Evolutionary conservation across 2,888 invertebrate genomes (phyloP), one percentile per base, ranked within the genome.

Genomic region (Camponotus fellah): DNA sequence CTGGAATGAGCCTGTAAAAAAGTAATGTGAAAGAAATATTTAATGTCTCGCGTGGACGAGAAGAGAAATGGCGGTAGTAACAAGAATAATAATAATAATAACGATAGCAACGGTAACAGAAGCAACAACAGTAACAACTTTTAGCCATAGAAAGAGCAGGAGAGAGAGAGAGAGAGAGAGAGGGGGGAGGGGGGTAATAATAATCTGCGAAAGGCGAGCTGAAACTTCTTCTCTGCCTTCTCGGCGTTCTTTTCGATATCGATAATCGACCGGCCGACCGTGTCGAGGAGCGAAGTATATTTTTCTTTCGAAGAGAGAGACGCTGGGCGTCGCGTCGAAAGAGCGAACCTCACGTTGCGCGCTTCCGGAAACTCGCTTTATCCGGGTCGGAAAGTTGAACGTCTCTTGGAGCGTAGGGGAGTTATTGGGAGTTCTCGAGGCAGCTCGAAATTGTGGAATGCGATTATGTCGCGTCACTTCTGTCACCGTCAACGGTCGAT

Each of bases 401-500:
- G 79, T 71, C 71, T 71, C 79, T 9, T 60, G 69, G 58, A 79
- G 34, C 76, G 26, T 66, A 53, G 76, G 53, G 68, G 69, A 79
- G 71, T 71, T 71, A 37, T 79, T 46, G 79, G 46, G 71, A 71
- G 71, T 62, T 79, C 79, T 71, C 71, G 79, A 46, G 46, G 79
- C 46, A 71, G 46, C 60, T 79, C 46, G 71, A 79, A 71, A 79
- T 79, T 79, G 79, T 12, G 71, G 71, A 79, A 79, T 71, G 79
- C 79, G 79, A 79, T 79, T 79, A 79, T 79, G 79, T 71, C 79
- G 79, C 71, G 79, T 79, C 79, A 79, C 79, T 46, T 79, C 71
- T 60, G 71, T 79, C 79, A 62, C 79, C 60, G 79, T 71, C 60
- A 71, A 71, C 71, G 40, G 21, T 34, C 71, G 60, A 79, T 79